Percentiles rank a stretch among this genome's conserved stretches.
Conservation (phyloP, 2,888 invertebrate genomes). For the Tryphoninae sp. region DNA sequence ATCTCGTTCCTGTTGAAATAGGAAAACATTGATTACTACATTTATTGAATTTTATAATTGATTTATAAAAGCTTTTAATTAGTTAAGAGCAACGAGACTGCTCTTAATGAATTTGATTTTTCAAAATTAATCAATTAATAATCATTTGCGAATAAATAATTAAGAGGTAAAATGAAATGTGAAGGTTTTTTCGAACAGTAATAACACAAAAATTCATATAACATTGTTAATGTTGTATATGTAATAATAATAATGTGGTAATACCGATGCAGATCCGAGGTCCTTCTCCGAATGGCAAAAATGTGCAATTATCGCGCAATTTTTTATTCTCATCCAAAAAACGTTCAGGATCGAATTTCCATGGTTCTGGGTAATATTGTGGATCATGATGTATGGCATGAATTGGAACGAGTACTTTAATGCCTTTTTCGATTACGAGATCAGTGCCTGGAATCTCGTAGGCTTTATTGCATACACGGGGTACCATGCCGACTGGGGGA, state of each 20-base stretch:
- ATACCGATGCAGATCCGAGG: slow-evolving; percentile 81
- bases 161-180: no score
- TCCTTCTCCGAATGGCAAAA: slow-evolving; percentile 82
- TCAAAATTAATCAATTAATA: no score
- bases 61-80: no score
- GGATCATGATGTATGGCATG: slow-evolving; percentile 81
- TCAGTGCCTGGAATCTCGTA: slow-evolving; percentile 80
- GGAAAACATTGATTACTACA: not conserved
- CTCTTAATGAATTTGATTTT: no score
- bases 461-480: slow-evolving; percentile 75
- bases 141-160: no score
- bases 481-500: slow-evolving; percentile 80
- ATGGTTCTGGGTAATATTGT: slow-evolving; percentile 80
- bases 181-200: no score
- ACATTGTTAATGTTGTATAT: not conserved
- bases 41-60: not conserved
- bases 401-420: slow-evolving; percentile 76
- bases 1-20: slow-evolving; percentile 72
- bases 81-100: no score
- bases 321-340: slow-evolving; percentile 79
- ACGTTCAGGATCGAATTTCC: slow-evolving; percentile 82
- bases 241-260: not conserved
- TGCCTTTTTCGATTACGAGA: slow-evolving; percentile 77
- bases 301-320: slow-evolving; percentile 76
- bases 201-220: not conserved